phyloP scores from a whole-genome alignment of 2,113 vertebrate genomes.

The Dasyornis broadbenti region DNA sequence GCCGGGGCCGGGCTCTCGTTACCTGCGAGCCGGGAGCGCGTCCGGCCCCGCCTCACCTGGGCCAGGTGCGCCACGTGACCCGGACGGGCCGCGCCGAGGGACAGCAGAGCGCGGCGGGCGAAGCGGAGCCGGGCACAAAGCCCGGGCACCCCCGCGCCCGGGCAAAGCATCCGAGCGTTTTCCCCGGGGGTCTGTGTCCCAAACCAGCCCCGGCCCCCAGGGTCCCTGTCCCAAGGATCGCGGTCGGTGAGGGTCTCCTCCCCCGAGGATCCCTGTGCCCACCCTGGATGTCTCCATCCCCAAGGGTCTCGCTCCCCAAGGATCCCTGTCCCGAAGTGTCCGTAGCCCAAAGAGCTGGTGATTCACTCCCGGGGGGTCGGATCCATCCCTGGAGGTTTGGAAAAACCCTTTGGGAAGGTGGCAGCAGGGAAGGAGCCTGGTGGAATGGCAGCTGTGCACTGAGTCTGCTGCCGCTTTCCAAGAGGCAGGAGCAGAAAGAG shows the following conservation, averaged over 20 bases:
- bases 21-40: conserved; percentile 68
- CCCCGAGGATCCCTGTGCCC: accelerated
- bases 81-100: conserved; percentile 66
- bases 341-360: not conserved
- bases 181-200: not conserved
- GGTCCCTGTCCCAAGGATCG: accelerated
- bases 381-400: not conserved
- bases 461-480: not conserved
- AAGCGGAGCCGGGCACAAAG: not conserved
- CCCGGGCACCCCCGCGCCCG: not conserved
- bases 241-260: accelerated
- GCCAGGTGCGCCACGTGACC: conserved; percentile 71
- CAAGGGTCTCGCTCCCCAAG: too few relatives aligned
- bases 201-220: accelerated
- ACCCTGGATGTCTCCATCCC: not conserved
- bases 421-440: not conserved
- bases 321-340: not conserved
- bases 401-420: not conserved
- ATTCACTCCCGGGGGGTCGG: not conserved
- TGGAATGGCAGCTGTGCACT: accelerated
- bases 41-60: conserved; percentile 68
- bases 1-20: too few relatives aligned
- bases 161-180: not conserved
- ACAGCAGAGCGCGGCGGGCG: conserved; percentile 40
- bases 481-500: not conserved